Conservation (phyloP, 2,113 vertebrate genomes). For the Pseudonaja textilis region DNA sequence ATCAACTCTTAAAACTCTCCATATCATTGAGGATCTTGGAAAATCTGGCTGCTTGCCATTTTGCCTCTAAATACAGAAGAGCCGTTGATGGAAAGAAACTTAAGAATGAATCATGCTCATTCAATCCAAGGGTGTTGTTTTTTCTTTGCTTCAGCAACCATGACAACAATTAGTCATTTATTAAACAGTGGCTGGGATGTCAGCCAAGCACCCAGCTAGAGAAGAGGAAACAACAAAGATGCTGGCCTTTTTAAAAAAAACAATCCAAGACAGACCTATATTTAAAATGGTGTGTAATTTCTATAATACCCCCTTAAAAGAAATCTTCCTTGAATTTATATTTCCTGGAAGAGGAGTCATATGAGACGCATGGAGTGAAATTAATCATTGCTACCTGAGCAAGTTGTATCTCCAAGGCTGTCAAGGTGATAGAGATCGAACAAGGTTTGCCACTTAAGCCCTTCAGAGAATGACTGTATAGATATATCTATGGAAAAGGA, state of each 20-base stretch:
- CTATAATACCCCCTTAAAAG: not conserved
- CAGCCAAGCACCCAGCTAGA: not conserved
- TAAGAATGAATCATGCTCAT: not conserved
- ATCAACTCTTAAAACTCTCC: not conserved
- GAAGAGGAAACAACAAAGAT: constrained; percentile 9
- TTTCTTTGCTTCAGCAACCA: constrained; percentile 39
- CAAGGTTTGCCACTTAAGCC: not conserved
- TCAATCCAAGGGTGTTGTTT: not conserved
- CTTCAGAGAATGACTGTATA: not conserved
- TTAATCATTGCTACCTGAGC: not conserved
- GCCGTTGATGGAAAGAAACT: not conserved
- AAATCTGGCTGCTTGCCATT: not conserved
- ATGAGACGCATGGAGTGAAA: not conserved
- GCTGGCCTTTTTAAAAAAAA: constrained; percentile 10
- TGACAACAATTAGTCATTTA: constrained; percentile 42
- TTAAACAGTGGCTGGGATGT: constrained; percentile 27
- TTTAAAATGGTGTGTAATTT: not conserved
- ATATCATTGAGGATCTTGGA: not conserved
- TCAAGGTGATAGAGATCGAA: not conserved
- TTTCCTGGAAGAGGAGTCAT: not conserved
- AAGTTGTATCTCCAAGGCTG: not conserved
- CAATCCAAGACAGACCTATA: constrained; percentile 5
- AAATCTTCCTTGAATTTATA: not conserved
- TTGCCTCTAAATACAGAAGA: not conserved
- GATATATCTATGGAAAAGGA: not conserved